Evolutionary conservation across 2,113 vertebrate genomes (phyloP).

Genomic region (Proteles cristata): DNA sequence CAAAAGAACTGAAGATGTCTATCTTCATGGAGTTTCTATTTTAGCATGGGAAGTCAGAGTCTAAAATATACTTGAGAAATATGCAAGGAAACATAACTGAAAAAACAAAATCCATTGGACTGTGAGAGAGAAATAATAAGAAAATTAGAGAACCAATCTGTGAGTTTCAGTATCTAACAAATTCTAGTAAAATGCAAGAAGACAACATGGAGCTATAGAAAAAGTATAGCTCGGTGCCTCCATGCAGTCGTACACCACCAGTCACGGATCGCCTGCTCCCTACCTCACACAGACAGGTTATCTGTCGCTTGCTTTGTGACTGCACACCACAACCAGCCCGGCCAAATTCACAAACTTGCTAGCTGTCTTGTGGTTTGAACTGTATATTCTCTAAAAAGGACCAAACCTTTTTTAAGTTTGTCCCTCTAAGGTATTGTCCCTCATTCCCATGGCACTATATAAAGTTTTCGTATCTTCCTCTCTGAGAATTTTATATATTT

Average conservation of each 20-base stretch:
- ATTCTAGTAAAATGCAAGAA: not conserved
- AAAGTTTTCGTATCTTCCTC: not conserved
- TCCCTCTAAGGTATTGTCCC: not conserved
- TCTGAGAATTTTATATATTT: not conserved
- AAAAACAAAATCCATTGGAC: not conserved
- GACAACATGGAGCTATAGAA: not conserved
- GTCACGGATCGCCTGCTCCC: not conserved
- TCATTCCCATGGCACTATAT: not conserved
- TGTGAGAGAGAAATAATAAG: not conserved
- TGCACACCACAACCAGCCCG: too few relatives aligned
- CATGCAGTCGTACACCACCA: accelerated
- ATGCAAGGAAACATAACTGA: not conserved
- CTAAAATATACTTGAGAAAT: not conserved
- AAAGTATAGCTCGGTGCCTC: not conserved
- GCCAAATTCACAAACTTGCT: not conserved
- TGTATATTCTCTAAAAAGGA: not conserved
- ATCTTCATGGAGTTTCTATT: not conserved
- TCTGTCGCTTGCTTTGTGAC: not conserved
- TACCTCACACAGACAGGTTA: accelerated
- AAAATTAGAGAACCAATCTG: not conserved
- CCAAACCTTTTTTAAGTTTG: not conserved
- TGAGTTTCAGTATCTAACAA: not conserved
- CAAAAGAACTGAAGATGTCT: not conserved
- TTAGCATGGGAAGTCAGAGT: not conserved
- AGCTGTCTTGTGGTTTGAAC: not conserved